Percentiles rank a stretch among this genome's conserved stretches.
phyloP scores from a whole-genome alignment of 2,113 vertebrate species.

The Myrmecobius fasciatus region DNA sequence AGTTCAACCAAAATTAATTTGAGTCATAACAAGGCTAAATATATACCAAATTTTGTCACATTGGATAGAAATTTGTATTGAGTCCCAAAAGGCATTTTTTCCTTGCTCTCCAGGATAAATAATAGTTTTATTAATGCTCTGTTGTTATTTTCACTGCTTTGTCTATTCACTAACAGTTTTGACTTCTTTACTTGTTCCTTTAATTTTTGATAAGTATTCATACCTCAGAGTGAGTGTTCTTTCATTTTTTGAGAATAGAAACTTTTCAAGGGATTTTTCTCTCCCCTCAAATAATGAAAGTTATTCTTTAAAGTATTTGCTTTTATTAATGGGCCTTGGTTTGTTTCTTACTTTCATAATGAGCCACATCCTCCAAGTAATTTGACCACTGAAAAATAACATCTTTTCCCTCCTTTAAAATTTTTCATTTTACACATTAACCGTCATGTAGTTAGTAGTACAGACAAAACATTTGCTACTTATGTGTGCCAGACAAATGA shows the following conservation, averaged over 20 bases:
- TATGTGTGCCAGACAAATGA: constrained; percentile 54
- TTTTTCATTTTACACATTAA: constrained; percentile 3
- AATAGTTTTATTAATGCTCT: constrained; percentile 41
- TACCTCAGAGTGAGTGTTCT: not conserved
- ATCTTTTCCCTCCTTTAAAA: not conserved
- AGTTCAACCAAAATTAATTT: not conserved
- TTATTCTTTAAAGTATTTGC: constrained; percentile 39
- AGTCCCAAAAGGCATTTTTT: not conserved
- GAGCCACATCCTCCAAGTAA: not conserved
- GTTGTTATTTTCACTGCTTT: constrained; percentile 27
- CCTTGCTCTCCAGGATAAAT: constrained; percentile 26
- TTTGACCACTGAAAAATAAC: not conserved
- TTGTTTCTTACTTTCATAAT: constrained; percentile 59
- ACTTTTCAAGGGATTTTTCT: constrained; percentile 51
- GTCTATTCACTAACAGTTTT: constrained; percentile 23
- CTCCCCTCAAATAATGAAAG: constrained; percentile 20
- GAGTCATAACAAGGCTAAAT: constrained; percentile 11
- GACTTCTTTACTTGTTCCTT: constrained; percentile 22
- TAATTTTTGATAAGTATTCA: not conserved
- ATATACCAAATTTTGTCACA: constrained; percentile 52
- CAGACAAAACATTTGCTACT: constrained; percentile 48
- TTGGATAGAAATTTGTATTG: constrained; percentile 31
- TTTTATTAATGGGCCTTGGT: constrained; percentile 15
- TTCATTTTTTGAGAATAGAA: constrained; percentile 31
- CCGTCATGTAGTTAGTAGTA: constrained; percentile 1